A percentile compares a stretch with the other conserved stretches of the same genome.
These are phyloP conservation scores for Agonopterix arenella DNA, from an alignment of 2,888 invertebrate species.

Conservation along the genomic window DNA sequence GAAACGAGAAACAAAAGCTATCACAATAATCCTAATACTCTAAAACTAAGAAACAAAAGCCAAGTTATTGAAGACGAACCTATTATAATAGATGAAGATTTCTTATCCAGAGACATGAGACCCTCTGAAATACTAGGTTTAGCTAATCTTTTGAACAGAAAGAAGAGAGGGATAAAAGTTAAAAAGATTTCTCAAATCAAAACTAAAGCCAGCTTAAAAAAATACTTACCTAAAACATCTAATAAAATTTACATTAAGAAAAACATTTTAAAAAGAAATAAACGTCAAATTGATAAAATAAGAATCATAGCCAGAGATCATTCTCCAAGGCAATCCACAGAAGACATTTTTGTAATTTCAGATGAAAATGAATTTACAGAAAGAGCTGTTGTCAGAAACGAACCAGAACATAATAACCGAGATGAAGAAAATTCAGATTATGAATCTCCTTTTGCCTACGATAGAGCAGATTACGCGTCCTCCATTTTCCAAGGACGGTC, in stretches of 20 bases:
- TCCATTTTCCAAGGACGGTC: conserved; percentile 25
- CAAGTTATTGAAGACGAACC: conserved; percentile 6
- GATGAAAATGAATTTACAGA: conserved; percentile 31
- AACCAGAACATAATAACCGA: too few species aligned
- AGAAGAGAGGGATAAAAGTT: conserved; percentile 42
- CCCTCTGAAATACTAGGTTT: conserved; percentile 43
- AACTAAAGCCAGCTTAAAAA: conserved; percentile 34
- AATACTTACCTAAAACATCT: conserved; percentile 41
- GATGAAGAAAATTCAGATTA: too few species aligned
- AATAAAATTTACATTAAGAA: conserved; percentile 39
- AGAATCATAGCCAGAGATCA: conserved; percentile 44
- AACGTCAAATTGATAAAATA: conserved; percentile 52
- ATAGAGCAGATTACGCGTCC: too few species aligned
- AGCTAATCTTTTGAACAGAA: conserved; percentile 36
- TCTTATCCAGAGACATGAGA: conserved; percentile 37
- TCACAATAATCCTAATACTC: background rate
- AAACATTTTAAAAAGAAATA: conserved; percentile 31
- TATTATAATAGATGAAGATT: conserved; percentile 27
- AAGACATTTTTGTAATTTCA: conserved; percentile 21
- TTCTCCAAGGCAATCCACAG: conserved; percentile 7
- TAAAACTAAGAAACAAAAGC: background rate
- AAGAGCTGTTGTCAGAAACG: conserved; percentile 10
- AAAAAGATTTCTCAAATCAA: conserved; percentile 46
- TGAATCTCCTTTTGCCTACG: too few species aligned
- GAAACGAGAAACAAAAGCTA: background rate